phyloP scores from a whole-genome alignment of 1,140 invertebrate genomes.

The Chrysopa pallens region DNA sequence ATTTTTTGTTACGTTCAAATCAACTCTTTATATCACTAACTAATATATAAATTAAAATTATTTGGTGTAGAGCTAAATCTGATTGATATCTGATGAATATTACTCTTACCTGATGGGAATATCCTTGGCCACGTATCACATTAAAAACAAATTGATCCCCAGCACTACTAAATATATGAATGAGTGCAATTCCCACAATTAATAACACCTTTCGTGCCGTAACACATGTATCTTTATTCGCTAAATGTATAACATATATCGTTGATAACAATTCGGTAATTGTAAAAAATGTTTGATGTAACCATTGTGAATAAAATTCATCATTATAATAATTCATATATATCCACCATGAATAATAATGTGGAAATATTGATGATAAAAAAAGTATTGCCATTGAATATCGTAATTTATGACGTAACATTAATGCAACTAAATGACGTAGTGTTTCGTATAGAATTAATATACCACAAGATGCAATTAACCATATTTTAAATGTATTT shows the following conservation, averaged over 20 bases:
- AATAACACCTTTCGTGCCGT: constrained; percentile 40
- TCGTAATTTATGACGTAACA: constrained; percentile 34
- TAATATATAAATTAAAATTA: no score
- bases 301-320: constrained; percentile 59
- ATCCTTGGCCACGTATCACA: constrained; percentile 48
- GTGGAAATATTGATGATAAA: constrained; percentile 50
- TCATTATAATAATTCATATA: constrained; percentile 76
- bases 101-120: constrained; percentile 39
- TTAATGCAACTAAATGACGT: constrained; percentile 38
- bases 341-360: constrained; percentile 73
- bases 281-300: constrained; percentile 59
- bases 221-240: constrained; percentile 33
- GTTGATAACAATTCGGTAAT: constrained; percentile 57
- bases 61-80: no score
- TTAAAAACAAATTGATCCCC: constrained; percentile 61
- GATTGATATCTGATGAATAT: no score
- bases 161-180: constrained; percentile 53
- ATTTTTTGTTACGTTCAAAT: no score
- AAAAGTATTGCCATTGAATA: constrained; percentile 54
- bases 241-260: constrained; percentile 36
- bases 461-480: constrained; percentile 41
- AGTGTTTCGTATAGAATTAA: constrained; percentile 52
- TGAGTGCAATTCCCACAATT: constrained; percentile 43
- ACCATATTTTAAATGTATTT: constrained; percentile 63
- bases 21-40: no score